phyloP scores from a whole-genome alignment of 1,140 invertebrate species.

The Atopsyche davidsoni region DNA sequence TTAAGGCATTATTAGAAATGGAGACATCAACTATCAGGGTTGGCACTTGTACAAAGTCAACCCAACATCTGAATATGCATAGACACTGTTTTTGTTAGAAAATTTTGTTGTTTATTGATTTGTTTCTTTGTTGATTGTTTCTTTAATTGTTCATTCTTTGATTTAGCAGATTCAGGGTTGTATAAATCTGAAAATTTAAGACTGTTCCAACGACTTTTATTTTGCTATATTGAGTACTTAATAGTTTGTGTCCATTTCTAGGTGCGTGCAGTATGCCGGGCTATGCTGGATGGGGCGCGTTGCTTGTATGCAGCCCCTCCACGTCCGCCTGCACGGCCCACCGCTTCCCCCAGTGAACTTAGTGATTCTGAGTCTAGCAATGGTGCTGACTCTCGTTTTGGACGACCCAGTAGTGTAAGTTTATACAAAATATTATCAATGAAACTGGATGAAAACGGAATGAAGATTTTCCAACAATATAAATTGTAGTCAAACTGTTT shows the following conservation, averaged over 20 bases:
- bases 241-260: conserved; percentile 22
- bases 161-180: not conserved
- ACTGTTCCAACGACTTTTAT: not conserved
- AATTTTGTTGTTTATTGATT: conserved; percentile 5
- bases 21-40: no score
- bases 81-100: not conserved
- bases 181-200: not conserved
- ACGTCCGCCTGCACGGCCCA: conserved; percentile 35
- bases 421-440: no score
- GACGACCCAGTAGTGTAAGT: conserved; percentile 35
- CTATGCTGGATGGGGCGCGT: conserved; percentile 74
- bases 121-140: no score
- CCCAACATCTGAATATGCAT: no score
- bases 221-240: no score
- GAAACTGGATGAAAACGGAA: no score
- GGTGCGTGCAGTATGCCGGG: conserved; percentile 59
- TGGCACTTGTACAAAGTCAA: no score
- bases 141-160: not conserved
- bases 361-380: conserved; percentile 47
- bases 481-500: no score
- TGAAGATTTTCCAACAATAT: no score
- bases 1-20: no score
- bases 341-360: conserved; percentile 46
- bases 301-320: conserved; percentile 55
- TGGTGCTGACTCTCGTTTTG: conserved; percentile 38